phyloP scores from a whole-genome alignment of 53 echinoderm and acorn worm genomes.

The Apostichopus leukothele region DNA sequence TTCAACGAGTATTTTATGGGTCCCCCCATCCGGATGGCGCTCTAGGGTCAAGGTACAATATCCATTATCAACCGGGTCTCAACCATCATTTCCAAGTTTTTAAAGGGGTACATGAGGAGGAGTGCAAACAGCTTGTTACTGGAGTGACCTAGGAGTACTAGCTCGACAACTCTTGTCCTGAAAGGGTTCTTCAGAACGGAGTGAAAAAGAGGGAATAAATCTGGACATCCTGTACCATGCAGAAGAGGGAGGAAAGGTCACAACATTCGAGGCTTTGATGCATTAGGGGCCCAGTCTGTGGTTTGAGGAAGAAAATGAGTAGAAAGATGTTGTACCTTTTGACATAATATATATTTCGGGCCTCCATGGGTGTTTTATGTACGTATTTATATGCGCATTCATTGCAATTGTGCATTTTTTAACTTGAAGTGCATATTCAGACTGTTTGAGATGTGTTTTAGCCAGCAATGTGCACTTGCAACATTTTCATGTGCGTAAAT shows the following conservation, averaged over 20 bases:
- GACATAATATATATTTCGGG: too few relatives aligned
- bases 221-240: not conserved
- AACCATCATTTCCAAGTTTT: slow-evolving; percentile 90
- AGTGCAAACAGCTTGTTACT: slow-evolving; percentile 50
- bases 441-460: too few relatives aligned
- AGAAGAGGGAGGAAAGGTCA: not conserved
- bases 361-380: too few relatives aligned
- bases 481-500: too few relatives aligned
- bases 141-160: slow-evolving; percentile 1
- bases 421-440: too few relatives aligned
- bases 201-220: not conserved
- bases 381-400: too few relatives aligned
- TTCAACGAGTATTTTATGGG: slow-evolving; percentile 81
- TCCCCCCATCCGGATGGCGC: slow-evolving; percentile 64
- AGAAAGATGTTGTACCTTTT: too few relatives aligned
- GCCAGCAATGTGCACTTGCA: too few relatives aligned
- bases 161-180: too few relatives aligned
- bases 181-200: not conserved
- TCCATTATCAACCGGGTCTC: slow-evolving; percentile 73
- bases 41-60: slow-evolving; percentile 75
- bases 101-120: slow-evolving; percentile 54
- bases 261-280: not conserved
- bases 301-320: too few relatives aligned
- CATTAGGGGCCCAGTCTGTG: too few relatives aligned
- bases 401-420: too few relatives aligned